Evolutionary conservation across 2,797 vertebrate species (phyloP).

Genomic region (Notoglanidium macrostoma): DNA sequence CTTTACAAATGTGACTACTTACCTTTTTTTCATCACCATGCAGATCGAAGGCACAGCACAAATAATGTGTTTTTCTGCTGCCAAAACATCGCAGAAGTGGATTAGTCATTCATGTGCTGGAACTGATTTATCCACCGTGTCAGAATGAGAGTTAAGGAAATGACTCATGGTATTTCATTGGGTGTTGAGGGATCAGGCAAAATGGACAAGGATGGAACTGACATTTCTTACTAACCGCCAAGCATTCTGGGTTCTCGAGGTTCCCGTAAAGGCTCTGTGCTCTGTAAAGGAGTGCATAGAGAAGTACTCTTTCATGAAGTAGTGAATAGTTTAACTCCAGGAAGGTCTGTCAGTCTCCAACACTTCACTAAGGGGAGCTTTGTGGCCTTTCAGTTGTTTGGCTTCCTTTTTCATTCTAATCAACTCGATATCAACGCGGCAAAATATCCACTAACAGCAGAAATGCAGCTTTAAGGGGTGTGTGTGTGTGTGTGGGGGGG

Average conservation of each 20-base stretch:
- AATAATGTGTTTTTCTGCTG: constrained; percentile 43
- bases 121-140: constrained; percentile 50
- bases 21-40: constrained; percentile 43
- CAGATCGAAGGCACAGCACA: constrained; percentile 47
- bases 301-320: constrained; percentile 37
- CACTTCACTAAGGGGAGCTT: constrained; percentile 65
- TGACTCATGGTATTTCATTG: constrained; percentile 54
- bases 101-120: constrained; percentile 53
- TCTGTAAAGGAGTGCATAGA: constrained; percentile 1
- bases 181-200: constrained; percentile 39
- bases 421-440: constrained; percentile 77
- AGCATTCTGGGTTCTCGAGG: background rate
- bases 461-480: constrained; percentile 70
- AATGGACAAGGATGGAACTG: constrained; percentile 26
- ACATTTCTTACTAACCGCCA: constrained; percentile 29
- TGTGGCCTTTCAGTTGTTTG: constrained; percentile 64
- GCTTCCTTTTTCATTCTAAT: constrained; percentile 77
- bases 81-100: constrained; percentile 39
- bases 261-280: background rate
- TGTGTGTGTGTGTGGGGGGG: constrained; percentile 45
- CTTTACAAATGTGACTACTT: constrained; percentile 40
- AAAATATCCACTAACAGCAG: constrained; percentile 75
- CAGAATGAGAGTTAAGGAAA: constrained; percentile 54
- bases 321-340: constrained; percentile 65
- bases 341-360: constrained; percentile 75